These are phyloP conservation scores for Indicator maculatus DNA, from an alignment of 2,113 vertebrate genomes.

Conservation along the genomic window DNA sequence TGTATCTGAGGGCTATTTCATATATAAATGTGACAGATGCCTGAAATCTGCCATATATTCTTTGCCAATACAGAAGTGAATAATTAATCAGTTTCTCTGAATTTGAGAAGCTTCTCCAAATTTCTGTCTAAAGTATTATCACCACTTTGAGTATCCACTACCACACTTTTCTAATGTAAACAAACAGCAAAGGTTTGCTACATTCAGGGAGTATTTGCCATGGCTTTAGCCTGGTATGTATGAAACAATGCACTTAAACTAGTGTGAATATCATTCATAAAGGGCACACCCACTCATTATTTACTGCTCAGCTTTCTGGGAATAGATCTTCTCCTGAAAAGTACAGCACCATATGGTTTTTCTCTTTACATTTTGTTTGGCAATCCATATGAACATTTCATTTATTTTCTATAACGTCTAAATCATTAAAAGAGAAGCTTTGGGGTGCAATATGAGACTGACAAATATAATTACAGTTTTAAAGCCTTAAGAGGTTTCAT, in stretches of 20 bases:
- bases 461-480: slow-evolving; percentile 42
- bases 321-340: not conserved
- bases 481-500: slow-evolving; percentile 60
- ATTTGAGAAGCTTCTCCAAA: not conserved
- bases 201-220: not conserved
- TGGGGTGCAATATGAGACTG: slow-evolving; percentile 34
- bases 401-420: not conserved
- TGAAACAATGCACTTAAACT: not conserved
- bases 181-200: not conserved
- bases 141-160: not conserved
- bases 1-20: not conserved
- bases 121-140: not conserved
- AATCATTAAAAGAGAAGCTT: slow-evolving; percentile 2
- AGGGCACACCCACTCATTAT: not conserved
- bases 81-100: not conserved
- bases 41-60: not conserved
- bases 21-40: not conserved
- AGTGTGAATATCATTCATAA: fast-evolving
- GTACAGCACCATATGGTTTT: not conserved
- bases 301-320: not conserved
- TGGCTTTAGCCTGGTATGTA: not conserved
- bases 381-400: not conserved
- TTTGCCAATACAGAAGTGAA: not conserved
- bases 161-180: not conserved
- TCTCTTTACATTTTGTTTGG: not conserved